A percentile compares a stretch with the other conserved stretches of the same genome.
phyloP scores from a whole-genome alignment of 2,113 vertebrate species.

The Arenaria interpres region DNA sequence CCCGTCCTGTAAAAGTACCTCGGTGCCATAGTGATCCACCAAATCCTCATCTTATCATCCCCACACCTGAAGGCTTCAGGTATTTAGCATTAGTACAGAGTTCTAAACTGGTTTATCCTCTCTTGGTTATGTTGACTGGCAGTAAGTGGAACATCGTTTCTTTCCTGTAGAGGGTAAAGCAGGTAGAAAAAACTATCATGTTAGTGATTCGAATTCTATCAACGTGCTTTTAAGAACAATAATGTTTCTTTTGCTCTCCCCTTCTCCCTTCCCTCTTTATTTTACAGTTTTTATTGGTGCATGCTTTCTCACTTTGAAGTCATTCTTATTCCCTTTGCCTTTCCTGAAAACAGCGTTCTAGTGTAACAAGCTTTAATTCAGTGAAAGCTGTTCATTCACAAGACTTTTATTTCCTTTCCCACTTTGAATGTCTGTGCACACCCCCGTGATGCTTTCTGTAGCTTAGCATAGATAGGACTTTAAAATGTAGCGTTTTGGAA shows the following conservation, averaged over 20 bases:
- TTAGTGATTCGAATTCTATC: not conserved
- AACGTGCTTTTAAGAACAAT: not conserved
- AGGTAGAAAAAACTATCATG: not conserved
- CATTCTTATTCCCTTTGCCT: not conserved
- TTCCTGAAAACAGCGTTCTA: not conserved
- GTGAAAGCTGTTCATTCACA: not conserved
- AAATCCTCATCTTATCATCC: constrained; percentile 94
- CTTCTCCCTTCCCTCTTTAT: not conserved
- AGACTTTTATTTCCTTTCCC: not conserved
- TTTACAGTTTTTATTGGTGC: not conserved
- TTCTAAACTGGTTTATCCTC: not conserved
- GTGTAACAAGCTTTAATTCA: not conserved
- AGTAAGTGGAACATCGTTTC: not conserved
- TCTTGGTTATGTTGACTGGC: not conserved
- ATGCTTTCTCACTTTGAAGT: not conserved
- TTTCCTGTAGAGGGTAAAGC: not conserved
- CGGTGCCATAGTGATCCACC: constrained; percentile 98
- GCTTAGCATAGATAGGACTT: not conserved
- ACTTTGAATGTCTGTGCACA: not conserved
- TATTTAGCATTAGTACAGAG: constrained; percentile 56
- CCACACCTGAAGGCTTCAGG: constrained; percentile 93
- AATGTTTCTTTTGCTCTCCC: not conserved
- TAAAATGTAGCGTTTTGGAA: not conserved
- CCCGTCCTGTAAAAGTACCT: constrained; percentile 95
- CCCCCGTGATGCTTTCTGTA: not conserved